Base-by-base conservation (phyloP, 2,888 invertebrate species). In the Mesochorus sp. region DNA sequence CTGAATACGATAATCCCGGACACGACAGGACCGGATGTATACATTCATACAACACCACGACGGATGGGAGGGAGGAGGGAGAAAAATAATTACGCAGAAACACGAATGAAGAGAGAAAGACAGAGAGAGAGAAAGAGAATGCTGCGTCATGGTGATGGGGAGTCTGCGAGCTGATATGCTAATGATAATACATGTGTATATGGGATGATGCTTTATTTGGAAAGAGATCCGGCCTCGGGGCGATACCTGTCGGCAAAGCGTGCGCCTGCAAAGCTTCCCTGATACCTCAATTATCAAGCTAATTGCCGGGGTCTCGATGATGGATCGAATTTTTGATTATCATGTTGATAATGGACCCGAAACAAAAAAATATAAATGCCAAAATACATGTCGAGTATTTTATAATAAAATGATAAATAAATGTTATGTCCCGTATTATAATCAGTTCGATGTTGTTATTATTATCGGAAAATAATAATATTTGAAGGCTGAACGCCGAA, bases 211-310 rank as follows among this genome's bases (percentile, higher is more conserved):
- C 49, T 66, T 59, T n/a, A n/a, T n/a, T 49, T 47, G 66, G 47
- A 70, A 47, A 62, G 34, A 47, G 70, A 57, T 51, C 42, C 71
- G 24, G 72, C 61, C 66, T 34, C 37, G 17, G 31, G 67, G 67
- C 61, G 26, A 53, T 77, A 68, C 57, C 72, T 68, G 72, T 68
- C 72, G 67, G 61, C 62, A 19, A 37, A 44, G 53, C 37, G 61
- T 47, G n/a, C 76, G n/a, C n/a, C n/a, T 31, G 62, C 64, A 8
- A 12, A 66, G 44, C 39, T 57, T 21, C 61, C 51, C 55, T 53
- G 57, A 67, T 67, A 61, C 76, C 61, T 72, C 55, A 73, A 77
- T 77, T 57, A 77, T 62, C 62, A 4, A 31, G 34, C 55, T 68
- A 68, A 77, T 77, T 72, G 53, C 61, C 14, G 28, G n/a, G 61